Base-by-base conservation (phyloP, 2,797 vertebrate species). In the Leptoclinus maculatus region DNA sequence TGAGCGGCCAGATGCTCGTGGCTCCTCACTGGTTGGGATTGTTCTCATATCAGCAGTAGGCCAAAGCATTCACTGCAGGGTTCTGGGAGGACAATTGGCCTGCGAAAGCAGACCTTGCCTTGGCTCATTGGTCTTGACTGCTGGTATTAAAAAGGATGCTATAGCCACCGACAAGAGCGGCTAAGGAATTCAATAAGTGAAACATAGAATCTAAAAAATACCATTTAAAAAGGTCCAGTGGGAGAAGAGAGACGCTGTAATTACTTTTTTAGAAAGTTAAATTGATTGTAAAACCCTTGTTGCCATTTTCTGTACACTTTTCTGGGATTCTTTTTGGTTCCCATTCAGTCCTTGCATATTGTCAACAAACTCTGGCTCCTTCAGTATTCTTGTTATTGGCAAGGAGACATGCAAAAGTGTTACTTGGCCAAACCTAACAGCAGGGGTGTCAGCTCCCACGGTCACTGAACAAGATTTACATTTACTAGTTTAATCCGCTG, bases 141-240 rank as follows among this genome's bases (percentile, higher is more conserved):
- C 89, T 92, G 86, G 86, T 92, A 92, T 94, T 95, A 94, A 92
- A 94, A 92, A 92, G 94, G 92, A 93, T 92, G 91, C 94, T 96
- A 91, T 93, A 95, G 95, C 90, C 89, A 92, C 95, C 90, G 83
- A 90, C 93, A 91, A 91, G 83, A 94, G 88, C 87, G 86, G 93
- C 93, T 85, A 82, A 95, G 92, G 93, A 96, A 96, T 97, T 96
- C 93, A 94, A 95, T 90, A 94, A 94, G 88, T 93, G 94, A 96
- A 96, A 96, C 88, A 94, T 94, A 95, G 96, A 96, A 95, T 95
- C 82, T 91, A 92, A 93, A 91, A 58, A 96, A 96, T 90, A 92
- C 85, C 70, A 91, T 77, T 90, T 91, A 85, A 56, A 27, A 29
- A 90, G 89, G 86, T 93, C 87, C 90, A 72, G 85, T 83, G 91